Evolutionary conservation across 2,888 invertebrate genomes (phyloP).

Genomic region (Rhagonycha fulva): DNA sequence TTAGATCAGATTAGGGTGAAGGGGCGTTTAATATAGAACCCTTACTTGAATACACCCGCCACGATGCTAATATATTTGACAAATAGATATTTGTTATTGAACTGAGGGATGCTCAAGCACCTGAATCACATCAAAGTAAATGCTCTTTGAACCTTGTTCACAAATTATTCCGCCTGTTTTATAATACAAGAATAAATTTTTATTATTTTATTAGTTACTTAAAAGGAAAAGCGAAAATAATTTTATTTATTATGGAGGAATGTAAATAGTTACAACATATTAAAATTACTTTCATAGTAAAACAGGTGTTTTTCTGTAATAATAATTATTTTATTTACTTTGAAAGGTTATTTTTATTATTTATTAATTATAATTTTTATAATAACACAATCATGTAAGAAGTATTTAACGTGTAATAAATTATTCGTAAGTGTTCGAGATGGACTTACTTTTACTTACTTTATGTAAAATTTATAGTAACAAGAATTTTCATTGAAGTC

Average conservation of each 20-base stretch:
- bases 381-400: background rate
- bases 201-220: background rate
- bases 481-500: background rate
- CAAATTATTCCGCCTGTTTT: background rate
- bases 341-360: background rate
- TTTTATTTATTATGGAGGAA: background rate
- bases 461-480: background rate
- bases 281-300: background rate
- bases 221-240: background rate
- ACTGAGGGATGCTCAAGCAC: constrained; percentile 33
- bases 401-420: background rate
- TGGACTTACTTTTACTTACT: background rate
- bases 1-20: constrained; percentile 53
- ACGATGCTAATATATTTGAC: constrained; percentile 50
- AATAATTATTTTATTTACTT: background rate
- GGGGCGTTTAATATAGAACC: constrained; percentile 50
- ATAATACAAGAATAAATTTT: background rate
- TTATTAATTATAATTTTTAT: background rate
- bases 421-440: background rate
- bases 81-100: constrained; percentile 52
- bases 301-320: background rate
- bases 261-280: background rate
- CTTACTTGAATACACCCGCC: constrained; percentile 47
- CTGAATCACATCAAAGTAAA: constrained; percentile 28
- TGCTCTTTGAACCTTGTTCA: constrained; percentile 20